A percentile compares a stretch with the other conserved stretches of the same genome.
These are phyloP conservation scores for Frieseomelitta varia DNA, from an alignment of 1,140 invertebrate genomes.

Conservation along the genomic window DNA sequence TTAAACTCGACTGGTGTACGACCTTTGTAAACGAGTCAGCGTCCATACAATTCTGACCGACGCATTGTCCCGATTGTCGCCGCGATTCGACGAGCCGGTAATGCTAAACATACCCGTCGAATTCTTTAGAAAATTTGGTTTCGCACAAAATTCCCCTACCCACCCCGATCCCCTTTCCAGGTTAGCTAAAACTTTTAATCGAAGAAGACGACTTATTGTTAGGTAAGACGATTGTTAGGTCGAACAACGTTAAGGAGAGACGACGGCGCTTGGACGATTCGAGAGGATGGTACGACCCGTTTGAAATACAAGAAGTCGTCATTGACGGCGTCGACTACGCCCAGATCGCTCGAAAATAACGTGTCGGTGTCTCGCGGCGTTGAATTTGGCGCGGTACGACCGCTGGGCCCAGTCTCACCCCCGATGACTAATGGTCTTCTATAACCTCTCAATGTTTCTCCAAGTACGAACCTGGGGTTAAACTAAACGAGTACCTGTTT, in stretches of 20 bases:
- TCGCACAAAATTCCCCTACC: too few relatives aligned
- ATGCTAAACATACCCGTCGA: conserved; percentile 14
- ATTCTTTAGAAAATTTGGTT: background rate
- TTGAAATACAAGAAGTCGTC: background rate
- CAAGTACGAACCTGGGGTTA: too few relatives aligned
- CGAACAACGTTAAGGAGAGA: background rate
- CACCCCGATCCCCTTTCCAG: rapidly evolving
- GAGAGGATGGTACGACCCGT: background rate
- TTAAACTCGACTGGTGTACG: conserved; percentile 40
- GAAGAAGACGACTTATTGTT: background rate
- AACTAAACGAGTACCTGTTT: too few relatives aligned
- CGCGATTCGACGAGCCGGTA: conserved; percentile 64
- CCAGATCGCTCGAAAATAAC: background rate
- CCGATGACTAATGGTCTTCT: too few relatives aligned
- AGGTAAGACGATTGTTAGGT: background rate
- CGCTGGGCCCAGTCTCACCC: background rate
- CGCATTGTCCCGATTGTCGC: conserved; percentile 62
- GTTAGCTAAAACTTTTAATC: too few relatives aligned
- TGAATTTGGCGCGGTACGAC: background rate
- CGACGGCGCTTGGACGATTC: background rate
- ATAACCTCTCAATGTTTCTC: too few relatives aligned
- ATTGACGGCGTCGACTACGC: background rate
- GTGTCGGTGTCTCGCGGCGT: background rate
- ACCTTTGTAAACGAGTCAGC: conserved; percentile 64
- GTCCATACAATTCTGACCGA: conserved; percentile 62